Percentiles rank a stretch among this genome's conserved stretches.
Conservation (phyloP, 2,888 invertebrate genomes). For the Torymus tubicola region DNA sequence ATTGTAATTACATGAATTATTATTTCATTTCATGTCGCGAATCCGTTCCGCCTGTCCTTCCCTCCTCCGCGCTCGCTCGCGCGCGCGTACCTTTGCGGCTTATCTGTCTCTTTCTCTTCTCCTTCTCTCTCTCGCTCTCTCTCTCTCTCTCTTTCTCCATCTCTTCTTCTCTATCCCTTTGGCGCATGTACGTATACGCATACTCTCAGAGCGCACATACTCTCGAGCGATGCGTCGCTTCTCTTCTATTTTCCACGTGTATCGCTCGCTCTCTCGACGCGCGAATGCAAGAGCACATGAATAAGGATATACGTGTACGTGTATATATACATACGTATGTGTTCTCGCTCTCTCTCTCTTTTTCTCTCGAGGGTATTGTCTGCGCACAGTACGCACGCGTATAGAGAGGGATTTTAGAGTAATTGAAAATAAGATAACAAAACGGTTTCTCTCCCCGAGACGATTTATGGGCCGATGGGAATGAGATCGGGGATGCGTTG, state of each 20-base stretch:
- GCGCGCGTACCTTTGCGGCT: conserved; percentile 28
- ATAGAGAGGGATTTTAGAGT: conserved; percentile 35
- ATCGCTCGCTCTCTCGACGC: not conserved
- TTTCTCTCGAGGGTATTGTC: conserved; percentile 38
- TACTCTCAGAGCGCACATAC: not conserved
- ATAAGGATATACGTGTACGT: conserved; percentile 27
- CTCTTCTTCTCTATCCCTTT: not conserved
- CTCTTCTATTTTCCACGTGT: conserved; percentile 18
- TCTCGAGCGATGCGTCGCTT: not conserved
- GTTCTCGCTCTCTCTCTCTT: too few species aligned
- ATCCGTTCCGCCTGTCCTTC: conserved; percentile 69
- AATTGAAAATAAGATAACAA: conserved; percentile 53
- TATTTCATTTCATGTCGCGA: conserved; percentile 71
- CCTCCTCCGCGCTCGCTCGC: conserved; percentile 51
- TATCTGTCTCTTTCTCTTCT: conserved; percentile 52
- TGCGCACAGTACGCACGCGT: not conserved
- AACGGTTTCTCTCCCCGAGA: conserved; percentile 1
- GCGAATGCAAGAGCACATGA: conserved; percentile 3
- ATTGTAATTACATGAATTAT: conserved; percentile 74
- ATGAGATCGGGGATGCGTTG: conserved; percentile 32
- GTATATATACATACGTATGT: too few species aligned
- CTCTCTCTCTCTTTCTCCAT: not conserved
- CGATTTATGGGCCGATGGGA: conserved; percentile 35
- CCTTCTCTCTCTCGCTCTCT: not conserved
- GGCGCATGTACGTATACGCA: not conserved